Conservation (phyloP, 2,113 vertebrate genomes). For the Galemys pyrenaicus region DNA sequence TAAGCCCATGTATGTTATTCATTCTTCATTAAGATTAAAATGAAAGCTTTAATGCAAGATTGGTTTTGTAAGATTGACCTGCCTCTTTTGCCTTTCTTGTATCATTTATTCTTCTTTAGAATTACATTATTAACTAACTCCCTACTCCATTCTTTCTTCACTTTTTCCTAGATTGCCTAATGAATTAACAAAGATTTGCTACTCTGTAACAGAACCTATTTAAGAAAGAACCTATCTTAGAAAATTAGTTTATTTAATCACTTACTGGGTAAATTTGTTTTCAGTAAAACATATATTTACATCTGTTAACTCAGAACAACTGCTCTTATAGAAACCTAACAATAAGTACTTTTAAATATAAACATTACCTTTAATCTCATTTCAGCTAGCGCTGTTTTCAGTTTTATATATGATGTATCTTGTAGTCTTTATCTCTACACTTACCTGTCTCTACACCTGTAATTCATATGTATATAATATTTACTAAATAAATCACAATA, state of each 20-base stretch:
- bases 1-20: neutral
- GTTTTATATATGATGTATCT: neutral
- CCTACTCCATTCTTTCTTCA: neutral
- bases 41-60: neutral
- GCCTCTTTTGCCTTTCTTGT: neutral
- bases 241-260: conserved; percentile 20
- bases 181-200: neutral
- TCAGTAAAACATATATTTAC: neutral
- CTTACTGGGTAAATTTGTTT: neutral
- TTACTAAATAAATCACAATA: neutral
- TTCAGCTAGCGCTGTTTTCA: neutral
- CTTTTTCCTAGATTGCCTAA: neutral
- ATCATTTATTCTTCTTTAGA: neutral
- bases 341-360: conserved; percentile 9
- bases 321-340: neutral
- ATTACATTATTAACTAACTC: neutral
- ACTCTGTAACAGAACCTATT: neutral
- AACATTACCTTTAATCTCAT: neutral
- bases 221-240: neutral
- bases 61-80: neutral
- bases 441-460: neutral
- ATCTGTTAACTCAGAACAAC: neutral
- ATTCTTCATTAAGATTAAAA: conserved; percentile 23
- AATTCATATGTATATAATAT: neutral
- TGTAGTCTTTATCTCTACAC: neutral